Base-by-base conservation (phyloP, 1,140 invertebrate species). In the Epicauta chinensis region DNA sequence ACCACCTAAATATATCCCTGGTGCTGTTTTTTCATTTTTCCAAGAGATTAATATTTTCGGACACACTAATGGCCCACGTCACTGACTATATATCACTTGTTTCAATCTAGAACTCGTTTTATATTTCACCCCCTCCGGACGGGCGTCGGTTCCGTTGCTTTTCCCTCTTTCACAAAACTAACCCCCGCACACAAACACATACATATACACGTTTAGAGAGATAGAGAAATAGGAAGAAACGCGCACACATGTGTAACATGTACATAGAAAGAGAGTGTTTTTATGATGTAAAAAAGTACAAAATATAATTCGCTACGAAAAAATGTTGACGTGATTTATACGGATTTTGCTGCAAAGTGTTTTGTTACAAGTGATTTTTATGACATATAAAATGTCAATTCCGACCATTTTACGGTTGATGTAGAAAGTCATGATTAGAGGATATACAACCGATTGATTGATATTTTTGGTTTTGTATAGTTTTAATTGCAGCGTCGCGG, bases 1-100 rank as follows among this genome's bases (percentile, higher is more conserved):
- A 23, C 23, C 23, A 23, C 23, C 23, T 23, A 23, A 23, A 23
- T 23, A 23, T 23, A 23, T 23, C 23, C 23, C 23, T 23, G 23
- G 23, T 23, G 23, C 42, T 43, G 49, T 65, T 64, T 64, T 59
- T 61, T 63, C 60, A 61, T 66, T 68, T 67, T 66, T 70, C 62
- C 58, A 52, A 62, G 68, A 70, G 68, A 70, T 70, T 70, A 70
- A 70, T 70, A 70, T 70, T 70, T 70, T 69, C 51, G 66, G 68
- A 70, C 68, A 69, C 67, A 68, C 67, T 70, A 70, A 70, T 70
- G 67, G 67, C 63, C 60, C 59, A 65, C 65, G 67, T 70, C 67
- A 67, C 67, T 65, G 62, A 62, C 64, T 63, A 69, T 69, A 70
- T 69, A 70, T 70, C 68, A 70, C 68, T 68, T 66, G 66, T 68